Evolutionary conservation across 2,797 vertebrate genomes (phyloP).

Genomic region (Cottoperca gobio): DNA sequence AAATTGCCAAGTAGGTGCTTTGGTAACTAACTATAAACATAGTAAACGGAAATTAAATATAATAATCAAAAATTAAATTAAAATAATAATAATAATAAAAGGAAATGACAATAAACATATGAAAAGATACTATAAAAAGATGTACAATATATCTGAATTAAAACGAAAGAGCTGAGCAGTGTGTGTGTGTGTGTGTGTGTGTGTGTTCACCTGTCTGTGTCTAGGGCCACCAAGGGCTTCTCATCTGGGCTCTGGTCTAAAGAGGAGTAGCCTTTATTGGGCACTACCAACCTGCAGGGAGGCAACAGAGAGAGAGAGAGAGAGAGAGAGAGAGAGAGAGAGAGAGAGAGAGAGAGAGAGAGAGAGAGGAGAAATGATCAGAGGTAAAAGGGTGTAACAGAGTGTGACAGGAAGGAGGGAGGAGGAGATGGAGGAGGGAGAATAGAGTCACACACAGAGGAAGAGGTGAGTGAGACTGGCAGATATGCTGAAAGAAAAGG

Average conservation of each 20-base stretch:
- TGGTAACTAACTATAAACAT: too few relatives aligned
- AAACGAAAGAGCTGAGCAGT: too few relatives aligned
- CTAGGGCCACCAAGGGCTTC: constrained; percentile 96
- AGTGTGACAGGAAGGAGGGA: constrained; percentile 5
- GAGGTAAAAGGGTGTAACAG: constrained; percentile 9
- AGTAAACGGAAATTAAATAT: too few relatives aligned
- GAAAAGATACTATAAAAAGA: too few relatives aligned
- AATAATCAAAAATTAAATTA: too few relatives aligned
- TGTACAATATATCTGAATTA: too few relatives aligned
- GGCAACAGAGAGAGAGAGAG: constrained; percentile 12
- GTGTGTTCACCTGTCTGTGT: constrained; percentile 92
- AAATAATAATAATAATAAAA: too few relatives aligned
- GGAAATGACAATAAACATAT: too few relatives aligned
- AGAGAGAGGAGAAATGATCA: background rate
- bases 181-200: too few relatives aligned
- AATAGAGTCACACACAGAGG: constrained; percentile 30
- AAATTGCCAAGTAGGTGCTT: too few relatives aligned
- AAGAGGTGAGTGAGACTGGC: constrained; percentile 35
- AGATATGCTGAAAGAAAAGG: constrained; percentile 38
- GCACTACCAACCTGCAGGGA: constrained; percentile 91
- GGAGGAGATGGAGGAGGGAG: constrained; percentile 7
- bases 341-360: too few relatives aligned
- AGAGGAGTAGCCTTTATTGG: constrained; percentile 98
- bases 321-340: background rate
- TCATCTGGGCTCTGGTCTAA: constrained; percentile 98